Conservation (phyloP, 2,888 invertebrate genomes). For the Nephrotoma appendiculata region DNA sequence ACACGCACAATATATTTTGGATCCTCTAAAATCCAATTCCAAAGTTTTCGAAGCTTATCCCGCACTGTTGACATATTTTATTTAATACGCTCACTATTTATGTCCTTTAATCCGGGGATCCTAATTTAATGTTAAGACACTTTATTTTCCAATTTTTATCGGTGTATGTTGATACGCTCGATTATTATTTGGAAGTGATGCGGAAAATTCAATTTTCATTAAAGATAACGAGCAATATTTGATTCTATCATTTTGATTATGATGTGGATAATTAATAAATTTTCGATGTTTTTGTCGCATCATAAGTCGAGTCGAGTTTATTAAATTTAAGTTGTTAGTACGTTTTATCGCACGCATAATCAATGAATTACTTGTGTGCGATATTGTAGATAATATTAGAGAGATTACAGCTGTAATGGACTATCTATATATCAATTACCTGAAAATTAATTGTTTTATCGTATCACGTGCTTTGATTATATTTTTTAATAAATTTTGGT, state of each 20-base stretch:
- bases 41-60: not conserved
- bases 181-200: not conserved
- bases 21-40: conserved; percentile 28
- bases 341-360: not conserved
- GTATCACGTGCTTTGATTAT: not conserved
- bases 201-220: not conserved
- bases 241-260: not conserved
- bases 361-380: not conserved
- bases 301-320: not conserved
- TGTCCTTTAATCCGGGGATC: no score
- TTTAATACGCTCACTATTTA: not conserved
- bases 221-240: not conserved
- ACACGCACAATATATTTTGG: conserved; percentile 41
- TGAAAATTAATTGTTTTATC: not conserved
- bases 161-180: not conserved
- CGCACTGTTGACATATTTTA: not conserved
- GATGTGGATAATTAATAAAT: not conserved
- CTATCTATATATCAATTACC: not conserved
- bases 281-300: not conserved
- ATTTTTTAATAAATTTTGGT: not conserved
- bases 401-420: no score
- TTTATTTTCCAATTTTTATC: not conserved
- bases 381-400: no score
- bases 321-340: not conserved
- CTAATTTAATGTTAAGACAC: not conserved